Percentiles rank a stretch among this genome's conserved stretches.
These are phyloP conservation scores for Protodeltote pygarga DNA, from an alignment of 2,888 invertebrate species.

Conservation along the genomic window DNA sequence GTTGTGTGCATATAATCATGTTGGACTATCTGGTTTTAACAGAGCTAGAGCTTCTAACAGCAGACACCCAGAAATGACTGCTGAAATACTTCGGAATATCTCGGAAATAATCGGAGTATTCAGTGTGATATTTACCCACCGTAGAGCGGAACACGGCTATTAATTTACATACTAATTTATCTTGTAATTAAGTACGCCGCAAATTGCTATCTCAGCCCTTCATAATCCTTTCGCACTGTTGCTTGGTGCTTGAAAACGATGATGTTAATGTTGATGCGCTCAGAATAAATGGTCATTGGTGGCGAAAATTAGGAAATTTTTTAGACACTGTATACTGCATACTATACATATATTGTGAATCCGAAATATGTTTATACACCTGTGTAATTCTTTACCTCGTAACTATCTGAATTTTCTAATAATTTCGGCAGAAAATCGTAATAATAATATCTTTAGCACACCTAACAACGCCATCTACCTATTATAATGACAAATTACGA, in stretches of 20 bases:
- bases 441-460: too few relatives aligned
- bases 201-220: slow-evolving; percentile 87
- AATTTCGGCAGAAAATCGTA: too few relatives aligned
- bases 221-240: slow-evolving; percentile 84
- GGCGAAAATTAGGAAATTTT: neutral
- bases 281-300: neutral
- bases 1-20: neutral
- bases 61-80: slow-evolving; percentile 9
- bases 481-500: too few relatives aligned
- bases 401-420: too few relatives aligned
- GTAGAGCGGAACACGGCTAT: slow-evolving; percentile 60
- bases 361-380: too few relatives aligned
- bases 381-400: too few relatives aligned
- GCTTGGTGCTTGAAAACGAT: slow-evolving; percentile 56
- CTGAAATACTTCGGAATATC: slow-evolving; percentile 17
- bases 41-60: neutral
- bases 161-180: slow-evolving; percentile 87
- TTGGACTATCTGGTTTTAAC: slow-evolving; percentile 6
- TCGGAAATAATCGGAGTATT: slow-evolving; percentile 31
- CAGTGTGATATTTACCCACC: slow-evolving; percentile 47
- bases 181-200: slow-evolving; percentile 85
- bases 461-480: too few relatives aligned
- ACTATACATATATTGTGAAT: too few relatives aligned
- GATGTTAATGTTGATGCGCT: slow-evolving; percentile 57
- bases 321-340: neutral